Percentiles rank a stretch among this genome's conserved stretches.
Evolutionary conservation across 1,140 invertebrate genomes (phyloP).

Genomic region (Pogonognathellus flavescens): DNA sequence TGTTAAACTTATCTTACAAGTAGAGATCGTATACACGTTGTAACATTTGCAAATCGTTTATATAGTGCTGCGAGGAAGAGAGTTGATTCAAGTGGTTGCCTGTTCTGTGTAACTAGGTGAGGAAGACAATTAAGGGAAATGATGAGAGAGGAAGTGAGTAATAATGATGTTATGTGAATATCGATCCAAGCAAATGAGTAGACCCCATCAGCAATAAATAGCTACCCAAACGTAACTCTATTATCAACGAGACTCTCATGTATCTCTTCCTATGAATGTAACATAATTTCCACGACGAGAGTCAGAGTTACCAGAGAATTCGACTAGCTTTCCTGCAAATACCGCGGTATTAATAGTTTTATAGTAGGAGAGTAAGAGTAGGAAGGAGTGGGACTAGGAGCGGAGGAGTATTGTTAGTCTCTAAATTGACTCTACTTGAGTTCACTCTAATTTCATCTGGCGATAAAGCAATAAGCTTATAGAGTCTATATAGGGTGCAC

Average conservation of each 20-base stretch:
- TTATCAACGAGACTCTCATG: background rate
- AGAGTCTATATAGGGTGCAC: no score
- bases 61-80: background rate
- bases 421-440: background rate
- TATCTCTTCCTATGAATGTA: background rate
- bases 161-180: conserved; percentile 57
- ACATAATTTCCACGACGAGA: conserved; percentile 17
- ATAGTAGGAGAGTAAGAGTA: no score
- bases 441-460: background rate
- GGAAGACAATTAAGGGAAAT: conserved; percentile 54
- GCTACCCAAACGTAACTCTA: conserved; percentile 33
- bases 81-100: conserved; percentile 20
- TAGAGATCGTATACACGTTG: no score
- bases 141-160: conserved; percentile 54
- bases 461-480: no score
- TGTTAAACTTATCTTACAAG: no score
- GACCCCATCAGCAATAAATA: conserved; percentile 11
- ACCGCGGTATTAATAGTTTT: no score
- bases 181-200: conserved; percentile 52
- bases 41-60: no score
- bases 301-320: no score
- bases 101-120: conserved; percentile 11
- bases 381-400: no score
- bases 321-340: no score
- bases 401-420: no score